Evolutionary conservation across 2,888 invertebrate genomes (phyloP).

Genomic region (Tolmerus cingulatus): DNA sequence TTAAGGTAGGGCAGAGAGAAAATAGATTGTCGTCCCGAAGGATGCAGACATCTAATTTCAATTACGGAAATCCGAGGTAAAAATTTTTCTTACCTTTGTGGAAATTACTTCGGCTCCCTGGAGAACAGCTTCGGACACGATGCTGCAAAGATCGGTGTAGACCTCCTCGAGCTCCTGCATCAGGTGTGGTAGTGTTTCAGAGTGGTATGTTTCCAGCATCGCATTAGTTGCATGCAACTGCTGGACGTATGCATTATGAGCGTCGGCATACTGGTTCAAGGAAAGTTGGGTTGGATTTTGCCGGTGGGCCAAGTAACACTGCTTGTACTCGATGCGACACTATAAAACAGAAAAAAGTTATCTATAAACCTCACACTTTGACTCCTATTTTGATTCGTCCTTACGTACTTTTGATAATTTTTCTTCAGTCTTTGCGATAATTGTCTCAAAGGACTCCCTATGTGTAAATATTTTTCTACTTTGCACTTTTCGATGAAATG

Average conservation of each 20-base stretch:
- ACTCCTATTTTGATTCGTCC: background rate
- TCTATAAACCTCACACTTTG: background rate
- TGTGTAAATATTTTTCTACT: conserved; percentile 90
- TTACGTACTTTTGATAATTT: conserved; percentile 73
- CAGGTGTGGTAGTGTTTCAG: conserved; percentile 84
- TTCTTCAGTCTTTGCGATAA: conserved; percentile 84
- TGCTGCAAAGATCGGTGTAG: conserved; percentile 86
- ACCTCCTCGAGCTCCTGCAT: conserved; percentile 93
- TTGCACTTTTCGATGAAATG: conserved; percentile 90
- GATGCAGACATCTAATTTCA: background rate
- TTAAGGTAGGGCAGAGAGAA: background rate
- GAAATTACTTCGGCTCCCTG: conserved; percentile 87
- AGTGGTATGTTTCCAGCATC: conserved; percentile 88
- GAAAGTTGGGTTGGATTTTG: conserved; percentile 75
- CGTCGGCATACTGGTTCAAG: conserved; percentile 83
- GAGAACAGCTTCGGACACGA: conserved; percentile 85
- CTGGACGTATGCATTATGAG: conserved; percentile 93
- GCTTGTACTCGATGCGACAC: conserved; percentile 88
- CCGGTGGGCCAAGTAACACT: conserved; percentile 81
- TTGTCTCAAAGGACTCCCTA: conserved; percentile 88
- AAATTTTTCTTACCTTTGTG: conserved; percentile 73
- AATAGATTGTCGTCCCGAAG: background rate
- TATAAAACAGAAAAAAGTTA: conserved; percentile 62
- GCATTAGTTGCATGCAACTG: conserved; percentile 93
- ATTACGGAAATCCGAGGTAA: conserved; percentile 8